These are phyloP conservation scores for Chymomyza costata DNA, from an alignment of 1,140 invertebrate genomes.

Conservation along the genomic window DNA sequence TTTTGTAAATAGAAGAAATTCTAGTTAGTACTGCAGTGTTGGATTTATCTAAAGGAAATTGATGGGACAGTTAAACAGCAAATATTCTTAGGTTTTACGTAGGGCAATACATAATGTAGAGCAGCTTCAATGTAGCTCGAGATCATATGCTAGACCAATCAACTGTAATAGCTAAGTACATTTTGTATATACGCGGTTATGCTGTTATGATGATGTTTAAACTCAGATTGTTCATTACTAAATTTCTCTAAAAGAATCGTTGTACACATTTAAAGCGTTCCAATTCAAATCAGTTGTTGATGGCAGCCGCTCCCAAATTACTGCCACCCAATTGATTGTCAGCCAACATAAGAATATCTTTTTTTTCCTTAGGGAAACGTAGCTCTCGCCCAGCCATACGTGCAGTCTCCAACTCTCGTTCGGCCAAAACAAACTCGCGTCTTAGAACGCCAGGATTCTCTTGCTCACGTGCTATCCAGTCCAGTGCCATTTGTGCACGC, in stretches of 20 bases:
- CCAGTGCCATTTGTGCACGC: conserved; percentile 95
- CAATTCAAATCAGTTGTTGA: conserved; percentile 62
- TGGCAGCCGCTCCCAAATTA: conserved; percentile 74
- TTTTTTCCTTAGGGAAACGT: conserved; percentile 95
- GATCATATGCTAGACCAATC: conserved; percentile 65
- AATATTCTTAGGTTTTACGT: too few relatives aligned
- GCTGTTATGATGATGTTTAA: conserved; percentile 9
- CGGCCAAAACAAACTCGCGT: conserved; percentile 87
- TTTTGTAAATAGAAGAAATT: conserved; percentile 35
- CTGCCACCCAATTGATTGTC: conserved; percentile 83
- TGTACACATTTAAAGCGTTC: conserved; percentile 2
- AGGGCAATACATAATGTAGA: too few relatives aligned
- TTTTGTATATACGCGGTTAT: conserved; percentile 34
- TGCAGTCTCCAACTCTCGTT: conserved; percentile 92
- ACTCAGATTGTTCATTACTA: conserved; percentile 9
- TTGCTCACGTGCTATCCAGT: conserved; percentile 94
- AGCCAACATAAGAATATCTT: conserved; percentile 93
- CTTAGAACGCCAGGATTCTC: conserved; percentile 87
- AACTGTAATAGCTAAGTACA: conserved; percentile 38
- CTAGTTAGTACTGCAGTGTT: too few relatives aligned
- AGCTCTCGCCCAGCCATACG: conserved; percentile 92
- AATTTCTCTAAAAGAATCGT: conserved; percentile 27
- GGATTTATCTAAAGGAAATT: too few relatives aligned
- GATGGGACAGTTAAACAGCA: too few relatives aligned
- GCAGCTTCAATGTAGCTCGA: conserved; percentile 48